These are phyloP conservation scores for Daubentonia madagascariensis DNA, from an alignment of 2,113 vertebrate species.

Conservation along the genomic window DNA sequence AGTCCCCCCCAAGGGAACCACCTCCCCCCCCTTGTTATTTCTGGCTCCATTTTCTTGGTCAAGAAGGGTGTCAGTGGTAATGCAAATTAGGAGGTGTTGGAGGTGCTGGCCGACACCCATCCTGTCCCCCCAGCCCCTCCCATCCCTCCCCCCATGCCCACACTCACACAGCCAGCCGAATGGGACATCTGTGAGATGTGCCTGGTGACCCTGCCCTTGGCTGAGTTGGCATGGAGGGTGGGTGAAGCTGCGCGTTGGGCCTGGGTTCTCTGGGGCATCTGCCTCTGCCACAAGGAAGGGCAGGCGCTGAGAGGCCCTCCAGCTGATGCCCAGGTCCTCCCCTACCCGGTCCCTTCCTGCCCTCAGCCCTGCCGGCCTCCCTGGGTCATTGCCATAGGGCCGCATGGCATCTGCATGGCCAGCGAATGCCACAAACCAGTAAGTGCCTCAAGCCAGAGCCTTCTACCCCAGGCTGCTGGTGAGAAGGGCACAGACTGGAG, in stretches of 20 bases:
- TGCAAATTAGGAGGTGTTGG: conserved; percentile 73
- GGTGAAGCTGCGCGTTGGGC: not conserved
- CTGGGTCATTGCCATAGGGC: not conserved
- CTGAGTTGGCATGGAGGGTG: not conserved
- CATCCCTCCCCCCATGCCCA: not conserved
- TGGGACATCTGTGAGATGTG: not conserved
- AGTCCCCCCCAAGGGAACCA: conserved; percentile 39
- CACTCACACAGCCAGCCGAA: not conserved
- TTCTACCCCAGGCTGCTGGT: not conserved
- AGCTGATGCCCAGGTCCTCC: not conserved
- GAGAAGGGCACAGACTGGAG: not conserved
- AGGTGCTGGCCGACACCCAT: conserved; percentile 79
- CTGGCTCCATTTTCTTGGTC: conserved; percentile 76
- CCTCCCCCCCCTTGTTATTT: conserved; percentile 69
- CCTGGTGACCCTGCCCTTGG: not conserved
- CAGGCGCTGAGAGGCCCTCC: not conserved
- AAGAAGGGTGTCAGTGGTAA: conserved; percentile 76
- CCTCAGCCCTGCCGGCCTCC: not conserved
- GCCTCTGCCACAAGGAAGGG: not conserved
- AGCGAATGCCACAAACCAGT: not conserved
- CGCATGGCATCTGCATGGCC: not conserved
- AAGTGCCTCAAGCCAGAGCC: not conserved
- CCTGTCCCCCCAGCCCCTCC: conserved; percentile 61
- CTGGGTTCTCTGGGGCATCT: not conserved
- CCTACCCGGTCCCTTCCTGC: not conserved